Evolutionary conservation across 2,888 invertebrate species (phyloP), one percentile per base, ranked within the genome.

Genomic region (Dyspetes luteomarginatus): DNA sequence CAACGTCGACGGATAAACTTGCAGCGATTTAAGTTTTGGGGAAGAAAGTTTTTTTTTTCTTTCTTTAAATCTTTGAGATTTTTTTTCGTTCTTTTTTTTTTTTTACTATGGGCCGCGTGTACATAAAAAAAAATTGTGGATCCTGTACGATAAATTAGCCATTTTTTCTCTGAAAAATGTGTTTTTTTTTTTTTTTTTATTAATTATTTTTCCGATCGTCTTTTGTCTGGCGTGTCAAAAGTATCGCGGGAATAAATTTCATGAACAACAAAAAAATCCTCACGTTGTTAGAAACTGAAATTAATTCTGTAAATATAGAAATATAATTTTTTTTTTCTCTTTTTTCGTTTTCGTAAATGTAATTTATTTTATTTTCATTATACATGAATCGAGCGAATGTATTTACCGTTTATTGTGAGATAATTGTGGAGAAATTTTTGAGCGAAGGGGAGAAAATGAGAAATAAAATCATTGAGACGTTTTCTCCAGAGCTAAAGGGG

Each of bases 251-350:
- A n/a, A n/a, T n/a, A n/a, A n/a, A n/a, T n/a, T n/a, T n/a, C n/a
- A n/a, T n/a, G n/a, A n/a, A n/a, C n/a, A n/a, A n/a, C n/a, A n/a
- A n/a, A n/a, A n/a, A n/a, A 9, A 26, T 12, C 15, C n/a, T 55
- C 55, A 26, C 55, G 12, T 45, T 74, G 28, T 74, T 28, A 48
- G 43, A 48, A 28, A 50, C 12, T 28, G 41, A 60, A 24, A 24
- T 43, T 7, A 17, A n/a, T 45, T 56, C 78, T 78, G 78, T 78
- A 78, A 17, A 73, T 78, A 78, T 64, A 17, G 52, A 73, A 73
- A 78, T 68, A 78, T 50, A 73, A 55, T 45, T 28, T 45, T 30
- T 4, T 24, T 28, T 74, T 48, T 24, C 62, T 56, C 58, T 56
- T 65, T 56, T 30, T 62, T 62, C 36, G 68, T 56, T 30, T 62